Base-by-base conservation (phyloP, 2,888 invertebrate genomes). In the Chydorus sphaericus region DNA sequence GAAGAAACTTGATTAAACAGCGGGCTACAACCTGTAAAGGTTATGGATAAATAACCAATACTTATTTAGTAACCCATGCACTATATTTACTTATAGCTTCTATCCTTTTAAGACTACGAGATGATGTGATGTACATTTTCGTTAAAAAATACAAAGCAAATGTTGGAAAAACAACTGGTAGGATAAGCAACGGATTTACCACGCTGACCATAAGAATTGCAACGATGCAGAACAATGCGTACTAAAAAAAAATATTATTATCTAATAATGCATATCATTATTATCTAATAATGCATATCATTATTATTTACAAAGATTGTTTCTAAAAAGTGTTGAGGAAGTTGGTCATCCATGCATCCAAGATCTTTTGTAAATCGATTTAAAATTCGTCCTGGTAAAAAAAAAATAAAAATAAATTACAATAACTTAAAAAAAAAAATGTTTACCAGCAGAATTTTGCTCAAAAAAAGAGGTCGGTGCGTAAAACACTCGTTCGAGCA, bases 301-400 rank as follows among this genome's bases (percentile, higher is more conserved):
- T 33, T 10, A 33, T 11, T 16, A 28, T 28, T 50, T 50, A 50
- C 50, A 11, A 16, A 11, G n/a, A 50, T 50, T 20, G 28, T 16
- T 58, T 83, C 82, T 50, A 82, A 69, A 65, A 78, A 76, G 64
- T 79, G 77, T 59, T 75, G 70, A 0, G 84, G 83, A 53, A 86
- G 68, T 18, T 78, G 71, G 68, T 86, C 85, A 65, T 86, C 85
- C 50, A 88, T 78, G 2, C 82, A 74, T 0, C 86, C 86, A 70
- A 86, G 80, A 65, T 89, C 89, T 67, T 88, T 88, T 0, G 88
- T 85, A 69, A 89, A 89, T 55, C 88, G 72, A 69, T 88, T 88
- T 54, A 89, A 74, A 62, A 89, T 82, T 18, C 85, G 77, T 31
- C 88, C 86, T 80, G 65, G 31, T 62, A 61, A 53, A 20, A 36